Evolutionary conservation across 2,888 invertebrate genomes (phyloP), one percentile per base, ranked within the genome.

Genomic region (Amiota mariae): DNA sequence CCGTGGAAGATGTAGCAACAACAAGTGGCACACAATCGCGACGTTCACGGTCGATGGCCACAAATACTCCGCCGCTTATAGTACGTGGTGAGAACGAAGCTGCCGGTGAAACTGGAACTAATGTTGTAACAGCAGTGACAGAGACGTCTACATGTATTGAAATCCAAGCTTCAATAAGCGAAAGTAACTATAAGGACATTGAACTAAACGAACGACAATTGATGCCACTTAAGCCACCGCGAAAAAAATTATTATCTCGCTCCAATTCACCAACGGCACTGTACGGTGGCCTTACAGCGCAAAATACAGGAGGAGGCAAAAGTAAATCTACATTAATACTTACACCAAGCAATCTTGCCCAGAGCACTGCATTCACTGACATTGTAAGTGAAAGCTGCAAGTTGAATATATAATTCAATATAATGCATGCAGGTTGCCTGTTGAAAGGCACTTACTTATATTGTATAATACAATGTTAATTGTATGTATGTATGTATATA

Each of bases 141-240:
- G 36, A 36, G 36, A 36, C 36, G 6, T 36, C 36, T 74, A 75
- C 51, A 70, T 46, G 67, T 63, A 70, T 73, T 70, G 71, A 75
- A 61, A 46, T 64, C 48, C 76, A 63, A 10, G 10, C 63, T 36
- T 15, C 67, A 68, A 24, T 12, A 63, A 63, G 63, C 13, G 63
- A 36, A 63, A 24, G 8, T 1, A 9, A n/a, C 20, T n/a, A 20
- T 13, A 12, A 12, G 10, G 78, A 77, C 72, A 78, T 79, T 66
- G 84, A 87, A 78, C 79, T 78, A 76, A 74, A 78, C 56, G 84
- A 85, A 56, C 75, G 78, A 46, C 85, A 84, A 77, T 72, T 72
- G 48, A 59, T 79, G 78, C 90, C 90, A 48, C 76, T 87, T 47
- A 89, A 86, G 70, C 90, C 90, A 47, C 90, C 90, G 47, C 87